phyloP scores from a whole-genome alignment of 1,140 invertebrate genomes.

The Trichonephila inaurata region DNA sequence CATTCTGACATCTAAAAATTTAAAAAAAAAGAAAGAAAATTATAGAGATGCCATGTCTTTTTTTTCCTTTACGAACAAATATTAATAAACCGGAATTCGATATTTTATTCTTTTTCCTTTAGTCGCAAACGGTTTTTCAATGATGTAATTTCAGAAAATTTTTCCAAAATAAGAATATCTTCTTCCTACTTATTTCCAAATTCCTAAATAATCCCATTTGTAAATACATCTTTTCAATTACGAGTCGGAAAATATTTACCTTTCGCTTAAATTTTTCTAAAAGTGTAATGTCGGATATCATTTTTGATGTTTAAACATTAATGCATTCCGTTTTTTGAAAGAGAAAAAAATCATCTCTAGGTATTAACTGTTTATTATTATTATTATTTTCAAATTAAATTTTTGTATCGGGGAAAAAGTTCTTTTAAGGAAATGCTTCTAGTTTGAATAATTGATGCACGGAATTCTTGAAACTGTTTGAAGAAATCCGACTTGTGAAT shows the following conservation, averaged over 20 bases:
- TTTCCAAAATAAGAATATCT: too few species aligned
- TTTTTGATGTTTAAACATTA: background rate
- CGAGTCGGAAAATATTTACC: background rate
- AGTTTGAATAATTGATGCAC: background rate
- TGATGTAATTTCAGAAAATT: too few species aligned
- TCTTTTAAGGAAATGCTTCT: background rate
- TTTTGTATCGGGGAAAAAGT: background rate
- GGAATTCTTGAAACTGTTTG: background rate
- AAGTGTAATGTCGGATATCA: background rate
- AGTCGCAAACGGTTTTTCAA: too few species aligned
- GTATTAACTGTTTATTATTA: background rate
- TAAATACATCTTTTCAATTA: background rate
- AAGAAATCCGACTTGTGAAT: background rate
- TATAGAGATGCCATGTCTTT: too few species aligned
- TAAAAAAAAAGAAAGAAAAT: too few species aligned
- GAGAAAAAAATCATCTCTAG: background rate
- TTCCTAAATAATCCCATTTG: background rate
- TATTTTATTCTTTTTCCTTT: too few species aligned
- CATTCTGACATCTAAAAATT: too few species aligned
- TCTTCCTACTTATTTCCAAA: too few species aligned
- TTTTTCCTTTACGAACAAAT: too few species aligned
- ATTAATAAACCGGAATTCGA: too few species aligned
- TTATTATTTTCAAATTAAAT: background rate
- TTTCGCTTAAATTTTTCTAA: background rate
- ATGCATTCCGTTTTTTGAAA: background rate